Evolutionary conservation across 2,113 vertebrate genomes (phyloP), one percentile per base, ranked within the genome.

Genomic region (Excalfactoria chinensis): DNA sequence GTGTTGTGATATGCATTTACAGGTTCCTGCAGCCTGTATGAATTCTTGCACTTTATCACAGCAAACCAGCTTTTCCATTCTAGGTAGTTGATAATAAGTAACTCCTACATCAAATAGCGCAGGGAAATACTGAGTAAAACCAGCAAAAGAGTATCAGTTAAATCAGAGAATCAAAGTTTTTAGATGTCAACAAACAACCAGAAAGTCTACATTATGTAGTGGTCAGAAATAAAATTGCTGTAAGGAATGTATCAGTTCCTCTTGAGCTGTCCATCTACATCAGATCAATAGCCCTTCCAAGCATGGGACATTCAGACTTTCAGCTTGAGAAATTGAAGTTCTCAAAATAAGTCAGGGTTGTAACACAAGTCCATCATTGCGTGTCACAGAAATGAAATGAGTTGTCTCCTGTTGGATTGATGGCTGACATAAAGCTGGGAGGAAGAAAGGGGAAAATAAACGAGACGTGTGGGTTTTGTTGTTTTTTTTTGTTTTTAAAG

Each of bases 321-420:
- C 97, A 97, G 97, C 96, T 94, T 97, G 98, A 98, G 97, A 98
- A 98, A 98, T 97, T 98, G 98, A 98, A 98, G 98, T 98, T 98
- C 98, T 98, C 97, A 98, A 98, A 98, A 98, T 97, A 98, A 98
- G 98, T 98, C 98, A 97, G 98, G 97, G 98, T 98, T 98, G 97
- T 96, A 97, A 97, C 98, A 97, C 97, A 96, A 98, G 98, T 99
- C 98, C 98, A 99, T 99, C 98, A 99, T 98, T 97, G 96, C 97
- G 96, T 98, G 98, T 98, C 98, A 98, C 96, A 94, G 97, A 98
- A 98, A 98, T 98, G 98, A 99, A 99, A 99, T 99, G 98, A 99
- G 99, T 99, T 99, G 99, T 99, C 98, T 99, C 97, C 97, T 96
- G 97, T 95, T 98, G 98, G 98, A 99, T 98, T 98, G 98, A 99